These are phyloP conservation scores for Nebria brevicollis DNA, from an alignment of 2,888 invertebrate genomes.

Conservation along the genomic window DNA sequence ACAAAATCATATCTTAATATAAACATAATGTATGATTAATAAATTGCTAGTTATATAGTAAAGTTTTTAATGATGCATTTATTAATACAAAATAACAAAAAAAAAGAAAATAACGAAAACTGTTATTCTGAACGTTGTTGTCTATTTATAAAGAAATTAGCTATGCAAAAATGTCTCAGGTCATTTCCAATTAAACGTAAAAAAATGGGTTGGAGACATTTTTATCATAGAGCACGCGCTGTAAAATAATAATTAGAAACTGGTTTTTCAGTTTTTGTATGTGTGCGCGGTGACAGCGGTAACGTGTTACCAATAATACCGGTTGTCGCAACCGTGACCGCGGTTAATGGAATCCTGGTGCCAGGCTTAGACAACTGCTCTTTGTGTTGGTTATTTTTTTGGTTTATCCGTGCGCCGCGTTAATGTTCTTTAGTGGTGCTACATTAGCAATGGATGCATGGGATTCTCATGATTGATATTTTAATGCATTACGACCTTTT, in stretches of 20 bases:
- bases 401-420: background rate
- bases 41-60: background rate
- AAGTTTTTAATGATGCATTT: too few species aligned
- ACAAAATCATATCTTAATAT: background rate
- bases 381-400: background rate
- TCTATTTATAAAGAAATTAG: background rate
- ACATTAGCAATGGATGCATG: background rate
- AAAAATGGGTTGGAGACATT: background rate
- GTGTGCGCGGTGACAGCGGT: background rate
- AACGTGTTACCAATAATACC: background rate
- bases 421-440: background rate
- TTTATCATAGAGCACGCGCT: slow-evolving; percentile 11
- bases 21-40: background rate
- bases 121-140: background rate
- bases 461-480: background rate
- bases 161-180: background rate
- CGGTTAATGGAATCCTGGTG: slow-evolving; percentile 16
- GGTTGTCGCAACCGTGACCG: slow-evolving; percentile 11
- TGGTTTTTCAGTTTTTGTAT: slow-evolving; percentile 1
- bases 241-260: slow-evolving; percentile 7
- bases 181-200: background rate
- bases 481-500: background rate
- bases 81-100: background rate
- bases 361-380: background rate
- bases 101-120: background rate